Evolutionary conservation across 2,888 invertebrate genomes (phyloP).

Genomic region (Drosophila ustulata): DNA sequence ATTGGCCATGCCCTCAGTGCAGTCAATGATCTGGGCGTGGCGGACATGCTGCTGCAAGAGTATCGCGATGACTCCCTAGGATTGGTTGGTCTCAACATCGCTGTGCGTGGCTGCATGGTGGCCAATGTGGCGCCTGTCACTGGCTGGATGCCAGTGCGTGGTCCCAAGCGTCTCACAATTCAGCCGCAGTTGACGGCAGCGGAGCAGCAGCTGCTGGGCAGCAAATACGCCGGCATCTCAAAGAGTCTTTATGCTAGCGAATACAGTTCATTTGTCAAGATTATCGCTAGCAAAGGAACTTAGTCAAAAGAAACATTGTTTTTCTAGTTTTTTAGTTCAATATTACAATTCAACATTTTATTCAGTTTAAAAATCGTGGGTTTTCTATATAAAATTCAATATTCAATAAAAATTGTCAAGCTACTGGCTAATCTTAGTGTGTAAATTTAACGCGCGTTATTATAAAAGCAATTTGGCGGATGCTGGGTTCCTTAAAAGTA

Average conservation of each 20-base stretch:
- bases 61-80: conserved; percentile 85
- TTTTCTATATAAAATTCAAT: conserved; percentile 41
- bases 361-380: conserved; percentile 55
- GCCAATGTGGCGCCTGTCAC: conserved; percentile 89
- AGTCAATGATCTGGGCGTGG: conserved; percentile 89
- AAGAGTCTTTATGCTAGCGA: conserved; percentile 62
- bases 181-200: conserved; percentile 24
- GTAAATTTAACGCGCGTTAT: conserved; percentile 22
- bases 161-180: conserved; percentile 77
- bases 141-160: conserved; percentile 91
- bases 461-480: conserved; percentile 46
- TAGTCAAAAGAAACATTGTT: not conserved
- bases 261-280: conserved; percentile 60
- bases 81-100: conserved; percentile 87
- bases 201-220: conserved; percentile 58
- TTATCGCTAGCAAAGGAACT: conserved; percentile 39
- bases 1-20: conserved; percentile 88
- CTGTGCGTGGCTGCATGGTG: conserved; percentile 90
- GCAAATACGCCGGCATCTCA: conserved; percentile 48
- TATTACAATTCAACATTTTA: conserved; percentile 64
- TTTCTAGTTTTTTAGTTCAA: conserved; percentile 5
- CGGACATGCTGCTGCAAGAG: conserved; percentile 90
- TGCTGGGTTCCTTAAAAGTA: conserved; percentile 5
- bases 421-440: conserved; percentile 24
- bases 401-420: conserved; percentile 43